A percentile compares a stretch with the other conserved stretches of the same genome.
Conservation (phyloP, 2,797 vertebrate genomes). For the Etheostoma nigrum region DNA sequence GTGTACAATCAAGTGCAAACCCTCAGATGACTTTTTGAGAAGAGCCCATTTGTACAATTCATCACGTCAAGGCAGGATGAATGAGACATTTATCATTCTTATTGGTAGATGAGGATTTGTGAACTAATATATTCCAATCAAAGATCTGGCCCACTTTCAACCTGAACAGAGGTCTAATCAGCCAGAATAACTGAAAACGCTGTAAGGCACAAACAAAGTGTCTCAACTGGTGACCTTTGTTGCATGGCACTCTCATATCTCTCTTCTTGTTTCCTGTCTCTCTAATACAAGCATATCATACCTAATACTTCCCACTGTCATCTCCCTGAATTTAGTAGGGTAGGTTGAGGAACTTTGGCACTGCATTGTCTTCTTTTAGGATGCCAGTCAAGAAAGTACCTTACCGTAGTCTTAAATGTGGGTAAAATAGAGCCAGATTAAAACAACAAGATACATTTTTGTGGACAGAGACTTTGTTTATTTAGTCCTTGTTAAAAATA, state of each 20-base stretch:
- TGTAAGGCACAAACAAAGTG: neutral
- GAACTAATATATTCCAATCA: too few relatives aligned
- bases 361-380: neutral
- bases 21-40: neutral
- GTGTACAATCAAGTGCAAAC: neutral
- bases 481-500: constrained; percentile 29
- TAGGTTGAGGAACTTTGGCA: neutral
- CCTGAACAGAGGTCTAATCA: too few relatives aligned
- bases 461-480: constrained; percentile 6
- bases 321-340: neutral
- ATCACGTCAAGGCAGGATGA: neutral
- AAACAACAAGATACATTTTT: neutral
- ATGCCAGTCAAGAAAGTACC: neutral
- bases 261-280: neutral
- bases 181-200: too few relatives aligned
- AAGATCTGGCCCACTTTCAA: too few relatives aligned
- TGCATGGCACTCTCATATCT: neutral
- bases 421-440: neutral
- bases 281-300: neutral
- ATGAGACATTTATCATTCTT: too few relatives aligned
- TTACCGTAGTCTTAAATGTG: neutral
- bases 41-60: neutral
- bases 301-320: neutral
- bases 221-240: neutral
- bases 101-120: neutral